Evolutionary conservation across 2,113 vertebrate genomes (phyloP), one percentile per base, ranked within the genome.

Genomic region (Scomber colias): DNA sequence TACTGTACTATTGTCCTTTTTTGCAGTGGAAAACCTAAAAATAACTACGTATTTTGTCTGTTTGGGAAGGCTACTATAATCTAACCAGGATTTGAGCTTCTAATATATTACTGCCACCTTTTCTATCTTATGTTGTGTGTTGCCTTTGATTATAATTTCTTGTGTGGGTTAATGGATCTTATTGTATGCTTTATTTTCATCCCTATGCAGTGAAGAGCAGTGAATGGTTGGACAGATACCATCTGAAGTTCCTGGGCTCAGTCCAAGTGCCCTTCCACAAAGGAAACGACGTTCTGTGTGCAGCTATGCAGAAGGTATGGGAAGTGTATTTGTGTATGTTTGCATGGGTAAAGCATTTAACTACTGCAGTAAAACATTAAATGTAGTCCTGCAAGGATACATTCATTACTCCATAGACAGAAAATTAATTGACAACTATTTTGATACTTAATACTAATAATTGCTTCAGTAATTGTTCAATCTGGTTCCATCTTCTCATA

Each of bases 231-330:
- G 98, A 99, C 86, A 95, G 95, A 84, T 99, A 97, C 87, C 92
- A 92, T 35, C 95, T 99, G 86, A 99, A 99, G 88, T 99, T 99
- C 87, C 95, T 99, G 44, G 98, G 98, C 48, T 99, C 98, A 0
- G 98, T 99, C 71, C 97, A 99, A 85, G 98, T 99, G 64, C 96
- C 97, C 7, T 97, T 97, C 87, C 98, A 99, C 94, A 99, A 99
- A 93, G 97, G 98, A 92, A 99, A 97, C 0, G 97, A 99, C 0
- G 97, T 99, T 72, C 95, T 99, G 71, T 99, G 98, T 11, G 97
- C 98, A 0, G 98, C 98, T 77, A 99, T 99, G 98, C 98, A 99
- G 94, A 99, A 99, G 98, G 98, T 99, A 94, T 51, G 2, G 9
- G 6, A 8, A 49, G 13, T 12, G 12, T 12, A 2, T 48, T 13